phyloP scores from a whole-genome alignment of 2,888 invertebrate genomes.

The Phanerotoma sp. region DNA sequence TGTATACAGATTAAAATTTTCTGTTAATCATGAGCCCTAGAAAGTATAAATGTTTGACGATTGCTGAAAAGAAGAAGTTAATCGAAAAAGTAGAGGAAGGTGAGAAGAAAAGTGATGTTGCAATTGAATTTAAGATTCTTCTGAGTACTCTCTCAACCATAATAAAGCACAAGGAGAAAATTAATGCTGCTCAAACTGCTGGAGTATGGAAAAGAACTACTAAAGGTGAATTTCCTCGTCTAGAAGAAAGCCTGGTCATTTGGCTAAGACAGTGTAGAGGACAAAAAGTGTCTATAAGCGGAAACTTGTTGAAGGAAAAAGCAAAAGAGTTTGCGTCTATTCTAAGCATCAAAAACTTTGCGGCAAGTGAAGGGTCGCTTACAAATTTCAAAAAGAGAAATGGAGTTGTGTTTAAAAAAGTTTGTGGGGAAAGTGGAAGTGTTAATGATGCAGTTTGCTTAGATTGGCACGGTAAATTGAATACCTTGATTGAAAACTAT shows the following conservation, averaged over 20 bases:
- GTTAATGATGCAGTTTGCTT: conserved; percentile 34
- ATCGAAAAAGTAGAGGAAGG: neutral
- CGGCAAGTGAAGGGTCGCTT: conserved; percentile 40
- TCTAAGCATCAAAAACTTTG: conserved; percentile 27
- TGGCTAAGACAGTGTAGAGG: conserved; percentile 18
- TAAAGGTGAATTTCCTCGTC: conserved; percentile 1
- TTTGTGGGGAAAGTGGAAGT: conserved; percentile 35
- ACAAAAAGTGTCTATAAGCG: conserved; percentile 4
- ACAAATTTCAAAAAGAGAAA: conserved; percentile 39
- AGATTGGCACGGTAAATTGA: conserved; percentile 38
- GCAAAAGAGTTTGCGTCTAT: conserved; percentile 22
- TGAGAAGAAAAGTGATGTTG: neutral
- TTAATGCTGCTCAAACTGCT: too few relatives aligned
- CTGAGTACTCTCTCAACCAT: neutral
- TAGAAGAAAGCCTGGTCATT: conserved; percentile 18
- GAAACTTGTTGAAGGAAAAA: conserved; percentile 17
- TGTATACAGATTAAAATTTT: too few relatives aligned
- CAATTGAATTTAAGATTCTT: neutral
- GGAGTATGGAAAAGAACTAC: neutral
- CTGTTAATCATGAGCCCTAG: too few relatives aligned
- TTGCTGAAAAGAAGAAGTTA: neutral
- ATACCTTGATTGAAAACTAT: conserved; percentile 26
- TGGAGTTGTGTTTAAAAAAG: conserved; percentile 29
- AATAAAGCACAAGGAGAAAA: neutral
- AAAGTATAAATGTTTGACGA: too few relatives aligned